Evolutionary conservation across 2,888 invertebrate species (phyloP).

Genomic region (Himalopsyche tibetana): DNA sequence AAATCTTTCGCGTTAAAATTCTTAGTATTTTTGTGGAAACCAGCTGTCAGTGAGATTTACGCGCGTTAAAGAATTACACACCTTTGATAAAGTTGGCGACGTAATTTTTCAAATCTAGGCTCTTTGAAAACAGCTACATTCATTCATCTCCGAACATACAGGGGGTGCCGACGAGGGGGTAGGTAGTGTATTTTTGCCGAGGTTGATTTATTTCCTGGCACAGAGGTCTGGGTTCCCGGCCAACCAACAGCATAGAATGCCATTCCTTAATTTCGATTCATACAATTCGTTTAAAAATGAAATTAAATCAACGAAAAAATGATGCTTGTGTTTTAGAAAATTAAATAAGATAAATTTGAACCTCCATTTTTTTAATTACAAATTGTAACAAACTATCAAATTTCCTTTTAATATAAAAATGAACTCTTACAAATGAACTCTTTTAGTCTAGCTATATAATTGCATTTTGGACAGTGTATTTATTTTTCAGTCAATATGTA

Average conservation of each 20-base stretch:
- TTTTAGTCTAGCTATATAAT: too few relatives aligned
- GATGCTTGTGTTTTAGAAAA: too few relatives aligned
- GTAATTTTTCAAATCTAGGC: constrained; percentile 26
- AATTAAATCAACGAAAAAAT: too few relatives aligned
- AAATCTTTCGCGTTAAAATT: neutral
- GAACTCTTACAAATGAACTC: too few relatives aligned
- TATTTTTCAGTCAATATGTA: too few relatives aligned
- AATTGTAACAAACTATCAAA: too few relatives aligned
- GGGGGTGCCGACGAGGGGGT: neutral
- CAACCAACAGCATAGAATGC: neutral
- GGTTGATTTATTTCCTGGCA: constrained; percentile 56
- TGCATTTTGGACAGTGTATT: too few relatives aligned
- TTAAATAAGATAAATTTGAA: too few relatives aligned
- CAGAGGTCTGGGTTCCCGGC: constrained; percentile 48
- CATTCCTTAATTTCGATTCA: neutral
- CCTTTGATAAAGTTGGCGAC: constrained; percentile 5
- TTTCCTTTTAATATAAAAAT: too few relatives aligned
- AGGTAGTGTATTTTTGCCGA: constrained; percentile 29
- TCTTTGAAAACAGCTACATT: constrained; percentile 36
- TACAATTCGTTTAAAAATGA: neutral
- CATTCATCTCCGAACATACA: constrained; percentile 17
- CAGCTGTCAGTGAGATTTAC: constrained; percentile 19
- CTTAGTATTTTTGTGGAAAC: neutral
- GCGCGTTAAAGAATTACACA: constrained; percentile 16
- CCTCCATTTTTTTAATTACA: too few relatives aligned